Percentiles rank a stretch among this genome's conserved stretches.
Evolutionary conservation across 2,888 invertebrate genomes (phyloP).

Genomic region (Matsumyia berberina): DNA sequence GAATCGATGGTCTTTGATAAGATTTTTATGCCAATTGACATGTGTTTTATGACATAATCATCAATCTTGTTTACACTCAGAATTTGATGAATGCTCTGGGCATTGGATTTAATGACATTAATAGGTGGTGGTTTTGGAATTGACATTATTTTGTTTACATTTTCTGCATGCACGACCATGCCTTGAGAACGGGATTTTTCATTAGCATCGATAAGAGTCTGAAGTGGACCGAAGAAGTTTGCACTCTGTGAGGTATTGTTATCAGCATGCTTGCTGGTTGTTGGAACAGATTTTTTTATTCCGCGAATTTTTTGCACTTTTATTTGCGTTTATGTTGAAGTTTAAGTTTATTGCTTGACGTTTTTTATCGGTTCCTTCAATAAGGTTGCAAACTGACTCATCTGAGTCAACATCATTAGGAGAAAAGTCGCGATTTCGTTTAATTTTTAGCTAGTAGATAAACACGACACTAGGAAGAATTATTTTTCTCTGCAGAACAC

Average conservation of each 20-base stretch:
- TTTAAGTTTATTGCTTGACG: slow-evolving; percentile 3
- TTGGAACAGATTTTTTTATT: no score
- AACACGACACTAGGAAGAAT: no score
- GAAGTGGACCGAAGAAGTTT: slow-evolving; percentile 32
- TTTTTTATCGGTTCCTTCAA: slow-evolving; percentile 3
- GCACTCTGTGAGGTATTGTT: slow-evolving; percentile 4
- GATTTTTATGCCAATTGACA: slow-evolving; percentile 41
- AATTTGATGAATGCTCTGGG: no score
- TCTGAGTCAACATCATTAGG: background rate
- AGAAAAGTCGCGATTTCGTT: no score
- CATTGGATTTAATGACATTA: no score
- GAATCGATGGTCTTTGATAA: slow-evolving; percentile 20
- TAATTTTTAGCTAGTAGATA: no score
- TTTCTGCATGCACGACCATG: no score
- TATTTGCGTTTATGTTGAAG: background rate
- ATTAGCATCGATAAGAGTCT: slow-evolving; percentile 36
- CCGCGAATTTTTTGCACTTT: background rate
- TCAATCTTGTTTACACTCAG: background rate
- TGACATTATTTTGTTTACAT: no score
- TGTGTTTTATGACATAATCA: slow-evolving; percentile 35
- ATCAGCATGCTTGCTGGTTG: background rate
- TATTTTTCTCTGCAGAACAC: no score
- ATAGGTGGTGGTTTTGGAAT: no score
- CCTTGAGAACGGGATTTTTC: no score
- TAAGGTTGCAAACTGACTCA: background rate